Evolutionary conservation across 23 tunicate genomes (phyloP), one percentile per base, ranked within the genome.

Genomic region (Halocynthia aurantium): DNA sequence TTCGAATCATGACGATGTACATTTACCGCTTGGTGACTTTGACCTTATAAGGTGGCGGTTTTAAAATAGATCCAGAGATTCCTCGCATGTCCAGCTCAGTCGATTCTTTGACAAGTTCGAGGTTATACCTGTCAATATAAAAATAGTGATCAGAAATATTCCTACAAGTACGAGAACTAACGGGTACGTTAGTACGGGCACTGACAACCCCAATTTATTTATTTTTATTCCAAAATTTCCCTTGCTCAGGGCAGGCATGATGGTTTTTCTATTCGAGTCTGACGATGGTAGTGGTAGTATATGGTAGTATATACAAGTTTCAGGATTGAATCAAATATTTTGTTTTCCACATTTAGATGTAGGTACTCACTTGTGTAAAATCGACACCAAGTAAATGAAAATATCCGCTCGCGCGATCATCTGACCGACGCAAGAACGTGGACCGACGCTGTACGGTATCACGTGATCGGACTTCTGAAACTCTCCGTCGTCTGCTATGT

Each of bases 391-490:
- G 57, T 60, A 65, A 7, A 81, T 74, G 6, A 91, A 44, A 10
- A 86, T 77, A n/a, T 80, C 81, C 50, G 76, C 57, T 6, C 57
- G 12, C 9, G 87, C 98, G 9, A 92, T 21, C 55, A 67, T 55
- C 51, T 83, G 60, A 6, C 98, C 98, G 10, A 75, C 92, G 67
- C 98, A 92, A 5, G 52, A 15, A 22, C 98, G 64, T 74, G 62
- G 55, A 5, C 98, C 98, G 8, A 82, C 17, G 7, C 82, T 63
- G 61, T 78, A 92, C 51, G 92, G 87, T 12, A 92, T 68, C 69
- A 92, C 98, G 76, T 57, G 70, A 55, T 65, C 80, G 21, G 88
- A 77, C 55, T 80, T 73, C 8, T 20, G 53, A 73, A 86, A 92
- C 50, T 58, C 57, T 74, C 98, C 98, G 52, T 73, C 19, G 10